These are phyloP conservation scores for Stenodera caucasica DNA, from an alignment of 2,888 invertebrate species.

Conservation along the genomic window DNA sequence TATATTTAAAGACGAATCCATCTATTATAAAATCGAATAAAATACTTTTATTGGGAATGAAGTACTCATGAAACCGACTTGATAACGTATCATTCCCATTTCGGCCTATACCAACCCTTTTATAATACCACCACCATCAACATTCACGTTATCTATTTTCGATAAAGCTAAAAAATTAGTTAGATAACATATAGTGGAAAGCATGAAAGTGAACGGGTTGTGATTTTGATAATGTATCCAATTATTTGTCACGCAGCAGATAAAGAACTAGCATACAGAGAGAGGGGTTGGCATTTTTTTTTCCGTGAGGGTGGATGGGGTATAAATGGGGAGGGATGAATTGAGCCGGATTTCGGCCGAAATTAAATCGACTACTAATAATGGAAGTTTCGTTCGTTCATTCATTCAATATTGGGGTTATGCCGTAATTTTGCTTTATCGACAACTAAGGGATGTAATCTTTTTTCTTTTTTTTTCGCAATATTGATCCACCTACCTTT, in stretches of 20 bases:
- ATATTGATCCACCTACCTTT: too few relatives aligned
- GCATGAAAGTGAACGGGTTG: conserved; percentile 33
- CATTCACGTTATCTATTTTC: conserved; percentile 19
- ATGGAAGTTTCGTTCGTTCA: conserved; percentile 31
- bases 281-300: too few relatives aligned
- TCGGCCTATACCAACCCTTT: background rate
- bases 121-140: conserved; percentile 11
- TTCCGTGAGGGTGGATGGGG: too few relatives aligned
- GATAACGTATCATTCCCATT: conserved; percentile 4
- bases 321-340: background rate
- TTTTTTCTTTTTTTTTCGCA: too few relatives aligned
- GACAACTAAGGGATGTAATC: too few relatives aligned
- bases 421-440: too few relatives aligned
- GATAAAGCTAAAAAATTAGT: conserved; percentile 36
- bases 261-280: conserved; percentile 19
- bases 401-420: too few relatives aligned
- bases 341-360: conserved; percentile 25
- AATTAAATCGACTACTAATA: conserved; percentile 32
- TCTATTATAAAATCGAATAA: background rate
- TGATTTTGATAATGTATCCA: conserved; percentile 32
- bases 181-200: conserved; percentile 27
- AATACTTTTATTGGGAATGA: background rate
- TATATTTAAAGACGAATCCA: background rate
- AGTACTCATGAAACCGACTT: background rate
- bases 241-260: conserved; percentile 36